Conservation (phyloP, 2,888 invertebrate genomes). For the Acrobasis consociella region DNA sequence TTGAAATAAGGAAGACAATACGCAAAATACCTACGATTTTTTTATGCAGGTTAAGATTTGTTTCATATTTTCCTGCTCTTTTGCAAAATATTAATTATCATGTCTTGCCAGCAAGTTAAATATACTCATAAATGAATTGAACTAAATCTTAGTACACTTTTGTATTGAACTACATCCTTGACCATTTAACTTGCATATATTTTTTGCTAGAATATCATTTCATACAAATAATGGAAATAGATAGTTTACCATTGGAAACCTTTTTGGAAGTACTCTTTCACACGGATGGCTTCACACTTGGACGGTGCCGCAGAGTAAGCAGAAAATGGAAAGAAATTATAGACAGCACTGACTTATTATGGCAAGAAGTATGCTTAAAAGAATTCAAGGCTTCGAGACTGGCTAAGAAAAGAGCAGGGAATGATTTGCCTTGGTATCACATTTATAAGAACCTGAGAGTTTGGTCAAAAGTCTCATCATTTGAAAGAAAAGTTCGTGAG, state of each 20-base stretch:
- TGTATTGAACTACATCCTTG: too few relatives aligned
- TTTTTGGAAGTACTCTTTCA: conserved; percentile 58
- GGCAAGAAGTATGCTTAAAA: conserved; percentile 56
- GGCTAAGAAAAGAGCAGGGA: conserved; percentile 60
- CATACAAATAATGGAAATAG: conserved; percentile 39
- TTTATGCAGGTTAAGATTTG: too few relatives aligned
- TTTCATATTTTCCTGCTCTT: too few relatives aligned
- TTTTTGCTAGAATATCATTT: not conserved
- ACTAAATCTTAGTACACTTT: too few relatives aligned
- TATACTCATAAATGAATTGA: too few relatives aligned
- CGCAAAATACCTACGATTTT: too few relatives aligned
- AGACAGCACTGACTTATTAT: conserved; percentile 54
- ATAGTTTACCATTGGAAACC: conserved; percentile 60
- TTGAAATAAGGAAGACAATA: too few relatives aligned
- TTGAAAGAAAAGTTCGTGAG: conserved; percentile 47
- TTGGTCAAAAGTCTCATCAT: conserved; percentile 52
- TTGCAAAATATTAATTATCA: too few relatives aligned
- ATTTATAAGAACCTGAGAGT: conserved; percentile 61
- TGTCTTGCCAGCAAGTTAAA: too few relatives aligned
- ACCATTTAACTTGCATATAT: too few relatives aligned
- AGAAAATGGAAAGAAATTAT: conserved; percentile 59
- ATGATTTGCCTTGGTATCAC: conserved; percentile 58
- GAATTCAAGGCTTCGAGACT: conserved; percentile 59
- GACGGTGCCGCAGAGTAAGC: conserved; percentile 60
- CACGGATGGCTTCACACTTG: conserved; percentile 56